Percentiles rank a stretch among this genome's conserved stretches.
These are phyloP conservation scores for Alviniconcha strummeri DNA, from an alignment of 2,888 invertebrate species.

Conservation along the genomic window DNA sequence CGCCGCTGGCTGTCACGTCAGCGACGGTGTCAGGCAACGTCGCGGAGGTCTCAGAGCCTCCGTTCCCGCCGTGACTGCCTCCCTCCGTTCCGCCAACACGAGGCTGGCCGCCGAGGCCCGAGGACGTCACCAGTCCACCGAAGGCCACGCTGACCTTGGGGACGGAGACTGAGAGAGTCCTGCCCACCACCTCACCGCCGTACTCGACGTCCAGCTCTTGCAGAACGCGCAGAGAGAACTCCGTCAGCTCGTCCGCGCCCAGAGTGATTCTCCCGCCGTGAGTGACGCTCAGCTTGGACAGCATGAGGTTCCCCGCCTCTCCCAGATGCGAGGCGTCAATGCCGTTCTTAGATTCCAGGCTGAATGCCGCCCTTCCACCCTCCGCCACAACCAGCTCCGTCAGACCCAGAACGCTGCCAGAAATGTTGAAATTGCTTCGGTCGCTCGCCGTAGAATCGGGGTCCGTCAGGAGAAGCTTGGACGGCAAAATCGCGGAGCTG, in stretches of 20 bases:
- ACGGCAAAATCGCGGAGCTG: conserved; percentile 45
- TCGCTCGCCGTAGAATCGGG: conserved; percentile 36
- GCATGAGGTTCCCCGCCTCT: conserved; percentile 44
- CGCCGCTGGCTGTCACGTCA: conserved; percentile 36
- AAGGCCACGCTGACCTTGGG: conserved; percentile 50
- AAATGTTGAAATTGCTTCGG: conserved; percentile 47
- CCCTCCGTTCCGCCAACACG: conserved; percentile 48
- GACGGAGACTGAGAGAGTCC: conserved; percentile 43
- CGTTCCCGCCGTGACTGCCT: conserved; percentile 57
- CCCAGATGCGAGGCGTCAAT: conserved; percentile 36
- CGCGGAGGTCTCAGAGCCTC: conserved; percentile 46
- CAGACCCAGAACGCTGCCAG: conserved; percentile 50
- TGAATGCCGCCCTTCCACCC: conserved; percentile 48
- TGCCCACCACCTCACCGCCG: conserved; percentile 46
- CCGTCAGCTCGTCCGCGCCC: conserved; percentile 43
- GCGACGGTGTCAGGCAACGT: conserved; percentile 19
- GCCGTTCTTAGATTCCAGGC: conserved; percentile 46
- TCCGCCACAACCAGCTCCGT: conserved; percentile 52
- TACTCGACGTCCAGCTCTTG: conserved; percentile 49
- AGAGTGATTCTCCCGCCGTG: conserved; percentile 51
- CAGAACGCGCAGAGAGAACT: conserved; percentile 45
- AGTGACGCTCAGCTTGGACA: conserved; percentile 51
- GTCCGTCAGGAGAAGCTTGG: conserved; percentile 53
- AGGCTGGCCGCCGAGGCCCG: conserved; percentile 41
- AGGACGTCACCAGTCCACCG: conserved; percentile 42